Base-by-base conservation (phyloP, 1,140 invertebrate genomes). In the Tribolium castaneum region DNA sequence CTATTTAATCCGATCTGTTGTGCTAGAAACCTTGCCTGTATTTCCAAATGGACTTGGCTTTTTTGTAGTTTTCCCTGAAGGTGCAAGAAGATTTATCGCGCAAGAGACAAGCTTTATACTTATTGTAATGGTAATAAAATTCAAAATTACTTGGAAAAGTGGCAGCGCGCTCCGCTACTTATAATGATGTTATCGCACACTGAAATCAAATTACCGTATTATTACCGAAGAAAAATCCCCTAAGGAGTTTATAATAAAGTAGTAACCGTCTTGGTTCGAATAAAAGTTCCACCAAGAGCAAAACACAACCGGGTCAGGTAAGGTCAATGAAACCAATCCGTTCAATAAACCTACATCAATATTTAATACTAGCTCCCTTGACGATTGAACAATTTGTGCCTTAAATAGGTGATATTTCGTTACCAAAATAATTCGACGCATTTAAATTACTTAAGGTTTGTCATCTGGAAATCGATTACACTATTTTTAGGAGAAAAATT, bases 291-390 rank as follows among this genome's bases (percentile, higher is more conserved):
- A 13, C 3, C 59, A n/a, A 7, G 25, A 13, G 59, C 59, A 66
- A 66, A 66, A 66, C 59, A 66, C 59, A 66, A 66, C 14, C 30
- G 16, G 59, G 59, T 66, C 59, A 66, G 59, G 59, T 66, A 12
- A 66, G 59, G 59, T 66, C 59, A 30, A 66, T 66, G 59, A 66
- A 66, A 66, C 59, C 22, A 35, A 66, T 66, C 30, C 59, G 59
- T 66, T 66, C 59, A 35, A 66, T 66, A 66, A 66, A 66, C 25
- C 19, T 34, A 66, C 59, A 66, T 66, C 59, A 66, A 66, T 66
- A 35, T 66, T 66, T 66, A 66, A 66, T 35, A 30, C 30, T 66
- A 66, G 30, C 30, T 66, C 59, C 30, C 25, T 34, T 13, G 59
- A 35, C 4, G 14, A 14, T 66, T 35, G 13, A 13, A 35, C 30